A percentile compares a stretch with the other conserved stretches of the same genome.
These are phyloP conservation scores for Acromyrmex heyeri DNA, from an alignment of 1,140 invertebrate genomes.

Conservation along the genomic window DNA sequence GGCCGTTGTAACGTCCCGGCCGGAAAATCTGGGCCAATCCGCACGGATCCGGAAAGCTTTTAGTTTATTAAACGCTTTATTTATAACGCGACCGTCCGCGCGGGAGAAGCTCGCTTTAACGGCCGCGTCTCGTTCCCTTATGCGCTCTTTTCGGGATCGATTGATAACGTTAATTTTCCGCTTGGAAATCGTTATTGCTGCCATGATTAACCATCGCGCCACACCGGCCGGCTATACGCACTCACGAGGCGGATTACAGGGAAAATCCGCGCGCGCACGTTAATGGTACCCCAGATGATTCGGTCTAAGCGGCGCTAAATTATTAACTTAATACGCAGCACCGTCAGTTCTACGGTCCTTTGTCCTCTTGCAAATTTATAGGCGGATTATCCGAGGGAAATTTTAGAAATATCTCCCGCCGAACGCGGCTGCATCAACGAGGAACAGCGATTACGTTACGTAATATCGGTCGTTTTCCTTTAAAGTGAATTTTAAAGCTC, in stretches of 20 bases:
- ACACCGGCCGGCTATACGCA: constrained; percentile 34
- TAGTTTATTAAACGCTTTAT: constrained; percentile 57
- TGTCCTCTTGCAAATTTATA: constrained; percentile 24
- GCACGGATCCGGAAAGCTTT: constrained; percentile 39
- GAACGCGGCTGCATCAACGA: not conserved
- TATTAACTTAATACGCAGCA: constrained; percentile 53
- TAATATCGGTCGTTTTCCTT: constrained; percentile 10
- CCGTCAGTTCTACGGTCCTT: constrained; percentile 20
- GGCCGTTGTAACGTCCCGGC: constrained; percentile 19
- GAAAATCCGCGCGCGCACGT: constrained; percentile 17
- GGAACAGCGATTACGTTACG: constrained; percentile 21
- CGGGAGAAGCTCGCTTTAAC: not conserved
- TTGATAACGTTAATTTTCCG: constrained; percentile 29
- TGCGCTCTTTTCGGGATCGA: not conserved
- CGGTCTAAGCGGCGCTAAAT: constrained; percentile 46
- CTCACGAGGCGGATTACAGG: constrained; percentile 66
- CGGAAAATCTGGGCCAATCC: constrained; percentile 52
- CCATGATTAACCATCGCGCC: constrained; percentile 61
- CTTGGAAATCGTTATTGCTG: constrained; percentile 60
- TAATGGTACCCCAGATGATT: constrained; percentile 65
- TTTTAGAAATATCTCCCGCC: constrained; percentile 4
- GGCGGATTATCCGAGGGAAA: constrained; percentile 42
- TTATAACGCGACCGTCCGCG: constrained; percentile 21
- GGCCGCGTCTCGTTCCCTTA: not conserved
- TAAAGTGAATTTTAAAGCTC: not conserved